Evolutionary conservation across 2,888 invertebrate genomes (phyloP), one percentile per base, ranked within the genome.

Genomic region (Hirtodrosophila cameraria): DNA sequence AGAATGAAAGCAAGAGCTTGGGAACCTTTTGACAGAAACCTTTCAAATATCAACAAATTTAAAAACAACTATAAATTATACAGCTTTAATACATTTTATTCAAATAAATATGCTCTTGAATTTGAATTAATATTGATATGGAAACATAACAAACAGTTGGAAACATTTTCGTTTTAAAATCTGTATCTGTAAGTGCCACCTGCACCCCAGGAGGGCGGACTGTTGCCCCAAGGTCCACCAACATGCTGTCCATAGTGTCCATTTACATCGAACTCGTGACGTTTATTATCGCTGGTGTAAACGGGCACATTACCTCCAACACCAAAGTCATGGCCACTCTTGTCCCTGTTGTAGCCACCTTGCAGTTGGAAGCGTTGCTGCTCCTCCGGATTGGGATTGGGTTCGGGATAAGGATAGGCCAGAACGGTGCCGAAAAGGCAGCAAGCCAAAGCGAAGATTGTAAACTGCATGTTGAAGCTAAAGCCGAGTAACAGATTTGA

Each of bases 221-320:
- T 82, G 18, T 83, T 82, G 50, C 90, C 89, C 52, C 73, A 88
- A 2, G 87, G 89, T 27, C 90, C 89, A 12, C 83, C 89, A 18
- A 81, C 58, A 38, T 87, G 89, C 46, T 89, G 89, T 0, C 73
- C 74, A 42, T 87, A 89, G 12, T 70, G 46, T 0, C 69, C 90
- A 2, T 69, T 64, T 2, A 69, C 69, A 45, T 88, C 86, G 11
- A 89, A 0, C 6, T 84, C 78, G 42, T 89, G 89, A 2, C 81
- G 75, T 12, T 72, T 73, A 35, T 89, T 89, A 0, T 80, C 62
- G 52, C 89, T 89, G 7, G 80, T 75, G 82, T 83, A 89, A 11
- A 88, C 57, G 0, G 87, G 88, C 11, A 75, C 73, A 3, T 68
- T 75, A 0, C 74, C 83, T 36, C 67, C 33, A 0, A 73, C 53